Evolutionary conservation across 2,113 vertebrate species (phyloP), one percentile per base, ranked within the genome.

Genomic region (Ageneiosus marmoratus): DNA sequence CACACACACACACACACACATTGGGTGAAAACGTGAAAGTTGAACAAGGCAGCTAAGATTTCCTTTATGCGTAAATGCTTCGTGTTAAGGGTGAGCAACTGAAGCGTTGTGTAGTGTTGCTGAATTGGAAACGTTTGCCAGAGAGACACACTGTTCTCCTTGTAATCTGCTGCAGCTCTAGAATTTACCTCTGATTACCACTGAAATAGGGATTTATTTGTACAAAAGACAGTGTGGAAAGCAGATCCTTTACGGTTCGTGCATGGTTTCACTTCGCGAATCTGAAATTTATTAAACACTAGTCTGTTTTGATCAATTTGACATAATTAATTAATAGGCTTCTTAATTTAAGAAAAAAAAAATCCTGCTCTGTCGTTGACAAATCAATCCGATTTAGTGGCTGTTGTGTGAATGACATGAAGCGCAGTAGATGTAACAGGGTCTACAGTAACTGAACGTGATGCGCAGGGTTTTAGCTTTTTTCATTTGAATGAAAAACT

Each of bases 81-180:
- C 4, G 24, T n/a, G 46, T 5, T 24, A 1, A 44, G 48, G 44
- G 20, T 51, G 72, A 48, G 46, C 46, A 32, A 32, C 32, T 20
- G 10, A 74, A 18, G 73, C 73, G 73, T 55, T n/a, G 44, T 73
- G 70, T 73, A 20, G 50, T 55, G 72, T 11, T 48, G 44, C n/a
- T 76, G 72, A 12, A 37, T 2, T 65, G 72, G 65, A 83, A 70
- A 55, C 41, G 77, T 73, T 65, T 72, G 56, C 48, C 51, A 65
- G 37, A 81, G 63, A 37, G 32, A 67, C 78, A 53, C 41, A 73
- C 73, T 78, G 75, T 46, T 80, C 80, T 65, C 74, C 46, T 84
- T 86, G 29, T 83, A 65, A 81, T 72, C 82, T 56, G 79, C 82
- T 88, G 90, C 90, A 89, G 90, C 84, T 67, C 75, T 77, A 75